Evolutionary conservation across 1,140 invertebrate species (phyloP).

Genomic region (Cotesia chilonis): DNA sequence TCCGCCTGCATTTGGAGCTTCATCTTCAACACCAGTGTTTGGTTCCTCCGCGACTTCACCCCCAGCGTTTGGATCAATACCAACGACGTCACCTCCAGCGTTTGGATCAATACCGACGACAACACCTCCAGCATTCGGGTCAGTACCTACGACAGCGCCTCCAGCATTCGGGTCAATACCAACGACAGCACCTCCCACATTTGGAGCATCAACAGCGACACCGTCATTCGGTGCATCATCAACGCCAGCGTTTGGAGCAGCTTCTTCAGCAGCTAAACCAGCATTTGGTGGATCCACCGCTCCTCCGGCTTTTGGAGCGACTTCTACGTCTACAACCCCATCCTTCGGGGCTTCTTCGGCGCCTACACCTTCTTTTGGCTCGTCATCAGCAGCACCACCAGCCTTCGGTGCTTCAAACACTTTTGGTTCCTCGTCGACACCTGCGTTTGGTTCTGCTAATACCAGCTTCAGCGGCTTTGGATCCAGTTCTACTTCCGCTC

Average conservation of each 20-base stretch:
- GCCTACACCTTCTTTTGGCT: background rate
- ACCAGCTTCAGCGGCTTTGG: background rate
- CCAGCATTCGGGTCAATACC: conserved; percentile 4
- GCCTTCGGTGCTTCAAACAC: conserved; percentile 31
- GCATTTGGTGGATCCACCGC: conserved; percentile 15
- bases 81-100: too few species aligned
- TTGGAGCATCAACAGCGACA: background rate
- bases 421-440: conserved; percentile 21
- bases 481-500: background rate
- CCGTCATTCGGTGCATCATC: conserved; percentile 33
- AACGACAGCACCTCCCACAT: conserved; percentile 15
- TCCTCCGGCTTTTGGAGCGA: conserved; percentile 39
- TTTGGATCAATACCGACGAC: conserved; percentile 36
- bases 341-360: conserved; percentile 40
- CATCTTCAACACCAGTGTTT: background rate
- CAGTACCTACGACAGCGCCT: too few species aligned
- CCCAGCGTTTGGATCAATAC: background rate
- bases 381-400: conserved; percentile 3
- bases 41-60: background rate
- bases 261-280: conserved; percentile 3
- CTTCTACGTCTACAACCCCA: conserved; percentile 21
- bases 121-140: background rate
- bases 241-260: conserved; percentile 38
- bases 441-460: conserved; percentile 17
- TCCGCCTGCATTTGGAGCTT: background rate